Base-by-base conservation (phyloP, 1,140 invertebrate genomes). In the Belonocnema kinseyi region DNA sequence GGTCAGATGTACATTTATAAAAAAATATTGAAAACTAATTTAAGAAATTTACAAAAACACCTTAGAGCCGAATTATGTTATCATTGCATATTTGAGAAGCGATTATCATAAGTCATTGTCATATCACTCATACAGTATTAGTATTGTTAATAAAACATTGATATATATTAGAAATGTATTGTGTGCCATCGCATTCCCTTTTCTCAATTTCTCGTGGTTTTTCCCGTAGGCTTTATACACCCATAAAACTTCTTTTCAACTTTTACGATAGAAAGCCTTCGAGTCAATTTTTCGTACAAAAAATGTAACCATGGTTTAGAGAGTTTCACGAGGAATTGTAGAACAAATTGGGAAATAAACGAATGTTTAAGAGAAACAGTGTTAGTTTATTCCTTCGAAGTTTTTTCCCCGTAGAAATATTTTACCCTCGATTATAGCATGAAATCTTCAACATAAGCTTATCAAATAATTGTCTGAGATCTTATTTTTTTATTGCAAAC, bases 21-120 rank as follows among this genome's bases (percentile, higher is more conserved):
- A 66, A 66, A 54, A 17, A 54, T 40, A 61, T 33, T 61, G 11
- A 61, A 61, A 33, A 33, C 11, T 26, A 8, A 8, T 26, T 26
- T 61, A 61, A 0, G 19, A 21, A 58, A 58, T 12, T 12, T 33
- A 14, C 3, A 58, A 33, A 33, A 61, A 66, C 61, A 66, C 61
- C 61, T 66, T n/a, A 66, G 61, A 66, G 61, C 26, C 61, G 61
- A 66, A 66, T 40, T 66, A 4, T n/a, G 40, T 40, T 56, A 56
- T 66, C n/a, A 40, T 16, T 33, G 33, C 61, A 66, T 66, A 26
- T 40, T 66, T 66, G 26, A 40, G 61, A 66, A 66, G 40, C 33
- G 33, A 66, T 66, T 66, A 66, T 66, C 61, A 66, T 66, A 66
- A 66, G 61, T 66, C 61, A 66, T 46, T 66, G 61, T 66, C 58